A percentile compares a stretch with the other conserved stretches of the same genome.
Conservation (phyloP, 1,140 invertebrate genomes). For the Ptiloglossa arizonensis region DNA sequence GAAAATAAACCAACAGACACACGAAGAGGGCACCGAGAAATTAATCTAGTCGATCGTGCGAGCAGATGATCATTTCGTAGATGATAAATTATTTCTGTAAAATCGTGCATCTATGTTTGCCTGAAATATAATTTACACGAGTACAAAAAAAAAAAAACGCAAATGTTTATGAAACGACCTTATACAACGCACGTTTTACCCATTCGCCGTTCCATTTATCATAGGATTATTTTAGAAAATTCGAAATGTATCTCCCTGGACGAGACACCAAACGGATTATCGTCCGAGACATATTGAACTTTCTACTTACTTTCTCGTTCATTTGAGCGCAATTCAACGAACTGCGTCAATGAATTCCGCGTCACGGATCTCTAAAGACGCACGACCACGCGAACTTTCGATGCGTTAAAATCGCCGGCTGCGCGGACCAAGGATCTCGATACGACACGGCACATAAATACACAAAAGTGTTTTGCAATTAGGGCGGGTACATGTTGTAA, state of each 20-base stretch:
- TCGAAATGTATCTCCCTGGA: neutral
- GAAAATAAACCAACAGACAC: too few relatives aligned
- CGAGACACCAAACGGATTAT: neutral
- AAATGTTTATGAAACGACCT: too few relatives aligned
- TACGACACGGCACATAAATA: neutral
- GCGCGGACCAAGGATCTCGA: neutral
- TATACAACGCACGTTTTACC: too few relatives aligned
- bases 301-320: neutral
- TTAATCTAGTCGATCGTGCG: too few relatives aligned
- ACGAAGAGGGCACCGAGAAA: too few relatives aligned
- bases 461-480: constrained; percentile 37
- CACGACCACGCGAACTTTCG: neutral
- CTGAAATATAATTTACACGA: too few relatives aligned
- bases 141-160: too few relatives aligned
- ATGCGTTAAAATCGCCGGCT: constrained; percentile 5
- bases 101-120: too few relatives aligned
- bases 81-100: too few relatives aligned
- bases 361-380: neutral
- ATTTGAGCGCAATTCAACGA: neutral
- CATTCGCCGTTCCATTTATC: neutral
- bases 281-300: neutral
- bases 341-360: neutral
- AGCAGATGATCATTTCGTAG: too few relatives aligned
- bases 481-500: constrained; percentile 62
- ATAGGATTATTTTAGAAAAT: too few relatives aligned